Percentiles rank a stretch among this genome's conserved stretches.
Conservation (phyloP, 2,888 invertebrate species). For the Luperina nickerlii region DNA sequence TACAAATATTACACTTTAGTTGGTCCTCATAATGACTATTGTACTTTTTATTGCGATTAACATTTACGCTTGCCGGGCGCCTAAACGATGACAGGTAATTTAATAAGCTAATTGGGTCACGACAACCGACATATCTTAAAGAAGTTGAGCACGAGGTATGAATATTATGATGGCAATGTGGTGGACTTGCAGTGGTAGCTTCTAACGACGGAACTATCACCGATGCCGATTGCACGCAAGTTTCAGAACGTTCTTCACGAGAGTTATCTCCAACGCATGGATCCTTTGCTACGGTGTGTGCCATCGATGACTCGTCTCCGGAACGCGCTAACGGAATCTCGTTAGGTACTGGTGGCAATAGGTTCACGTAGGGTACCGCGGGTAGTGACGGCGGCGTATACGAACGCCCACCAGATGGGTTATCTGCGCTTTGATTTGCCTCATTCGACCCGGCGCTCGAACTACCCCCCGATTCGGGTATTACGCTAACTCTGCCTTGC, state of each 20-base stretch:
- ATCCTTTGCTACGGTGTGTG: neutral
- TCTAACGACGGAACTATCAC: neutral
- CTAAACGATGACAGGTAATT: neutral
- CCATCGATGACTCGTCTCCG: neutral
- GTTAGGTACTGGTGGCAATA: neutral
- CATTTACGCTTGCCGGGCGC: neutral
- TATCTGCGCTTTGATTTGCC: neutral
- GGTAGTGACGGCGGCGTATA: neutral
- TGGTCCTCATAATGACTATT: conserved; percentile 3
- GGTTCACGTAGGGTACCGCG: neutral
- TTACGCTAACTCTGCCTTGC: too few relatives aligned
- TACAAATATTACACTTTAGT: conserved; percentile 5
- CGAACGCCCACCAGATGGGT: neutral
- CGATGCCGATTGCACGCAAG: neutral
- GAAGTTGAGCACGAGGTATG: neutral
- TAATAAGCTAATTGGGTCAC: neutral
- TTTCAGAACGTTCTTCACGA: neutral
- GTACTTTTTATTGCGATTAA: neutral
- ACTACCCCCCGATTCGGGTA: neutral
- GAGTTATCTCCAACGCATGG: neutral
- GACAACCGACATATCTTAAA: neutral
- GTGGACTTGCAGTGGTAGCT: neutral
- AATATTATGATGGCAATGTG: neutral
- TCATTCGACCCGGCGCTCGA: neutral
- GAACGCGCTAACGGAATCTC: neutral